phyloP scores from a whole-genome alignment of 2,888 invertebrate species.

The Leucania comma region DNA sequence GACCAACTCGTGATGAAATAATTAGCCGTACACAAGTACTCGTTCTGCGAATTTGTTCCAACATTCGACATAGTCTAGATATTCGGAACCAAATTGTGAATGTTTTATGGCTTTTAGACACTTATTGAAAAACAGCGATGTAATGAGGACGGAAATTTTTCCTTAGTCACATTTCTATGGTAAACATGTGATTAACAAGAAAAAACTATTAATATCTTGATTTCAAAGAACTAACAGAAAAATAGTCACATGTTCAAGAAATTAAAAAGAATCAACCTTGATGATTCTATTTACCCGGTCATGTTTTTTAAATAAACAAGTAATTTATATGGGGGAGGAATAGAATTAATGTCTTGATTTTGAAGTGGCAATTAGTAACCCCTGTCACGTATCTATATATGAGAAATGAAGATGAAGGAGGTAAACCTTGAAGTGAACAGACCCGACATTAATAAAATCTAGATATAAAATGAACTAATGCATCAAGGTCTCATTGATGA shows the following conservation, averaged over 20 bases:
- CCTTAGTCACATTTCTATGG: constrained; percentile 22
- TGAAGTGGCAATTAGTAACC: constrained; percentile 39
- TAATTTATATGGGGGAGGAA: constrained; percentile 31
- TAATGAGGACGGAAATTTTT: constrained; percentile 16
- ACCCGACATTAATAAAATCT: constrained; percentile 40
- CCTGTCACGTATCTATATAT: constrained; percentile 23
- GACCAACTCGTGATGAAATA: constrained; percentile 64
- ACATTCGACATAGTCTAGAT: constrained; percentile 66
- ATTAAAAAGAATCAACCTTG: constrained; percentile 21
- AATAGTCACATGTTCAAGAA: constrained; percentile 8
- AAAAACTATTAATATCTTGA: constrained; percentile 5
- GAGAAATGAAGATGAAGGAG: constrained; percentile 44
- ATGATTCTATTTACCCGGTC: not conserved
- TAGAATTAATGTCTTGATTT: constrained; percentile 36
- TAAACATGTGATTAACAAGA: constrained; percentile 39
- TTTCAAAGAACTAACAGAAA: constrained; percentile 29
- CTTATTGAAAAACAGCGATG: constrained; percentile 52
- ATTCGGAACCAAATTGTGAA: constrained; percentile 51
- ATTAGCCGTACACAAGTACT: constrained; percentile 55
- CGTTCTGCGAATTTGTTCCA: constrained; percentile 59
- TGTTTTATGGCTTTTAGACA: constrained; percentile 46
- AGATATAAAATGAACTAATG: constrained; percentile 27
- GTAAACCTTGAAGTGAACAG: constrained; percentile 35
- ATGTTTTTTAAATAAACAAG: constrained; percentile 19
- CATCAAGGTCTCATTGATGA: constrained; percentile 7